phyloP scores from a whole-genome alignment of 2,888 invertebrate species.

The Euplagia quadripunctaria region DNA sequence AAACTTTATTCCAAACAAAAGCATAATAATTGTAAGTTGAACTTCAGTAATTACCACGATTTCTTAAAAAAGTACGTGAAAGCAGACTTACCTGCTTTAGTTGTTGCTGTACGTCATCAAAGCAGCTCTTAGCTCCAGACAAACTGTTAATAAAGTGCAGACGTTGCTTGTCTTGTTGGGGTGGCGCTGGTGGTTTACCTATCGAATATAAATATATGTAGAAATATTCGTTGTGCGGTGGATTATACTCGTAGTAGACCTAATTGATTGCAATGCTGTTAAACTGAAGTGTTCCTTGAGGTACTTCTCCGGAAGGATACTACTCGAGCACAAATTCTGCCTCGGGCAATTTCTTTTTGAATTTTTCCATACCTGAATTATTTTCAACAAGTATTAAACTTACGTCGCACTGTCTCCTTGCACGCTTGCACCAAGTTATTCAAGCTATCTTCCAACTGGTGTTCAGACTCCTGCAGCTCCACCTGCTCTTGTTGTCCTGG shows the following conservation, averaged over 20 bases:
- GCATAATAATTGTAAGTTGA: no score
- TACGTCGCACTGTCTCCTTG: not conserved
- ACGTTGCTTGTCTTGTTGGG: conserved; percentile 48
- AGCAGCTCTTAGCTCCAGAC: conserved; percentile 41
- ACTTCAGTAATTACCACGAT: no score
- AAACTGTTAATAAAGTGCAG: conserved; percentile 54
- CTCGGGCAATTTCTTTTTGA: no score
- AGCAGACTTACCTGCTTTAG: conserved; percentile 46
- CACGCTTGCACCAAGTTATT: conserved; percentile 4
- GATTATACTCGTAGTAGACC: not conserved
- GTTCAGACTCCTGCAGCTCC: not conserved
- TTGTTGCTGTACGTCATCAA: conserved; percentile 54
- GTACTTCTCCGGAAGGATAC: no score
- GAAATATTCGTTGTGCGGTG: no score
- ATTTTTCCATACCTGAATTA: no score
- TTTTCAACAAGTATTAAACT: not conserved
- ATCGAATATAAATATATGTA: conserved; percentile 19
- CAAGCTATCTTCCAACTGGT: conserved; percentile 36
- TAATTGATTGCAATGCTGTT: no score
- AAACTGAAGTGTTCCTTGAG: no score
- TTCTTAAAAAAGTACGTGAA: no score
- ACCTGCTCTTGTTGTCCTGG: conserved; percentile 24
- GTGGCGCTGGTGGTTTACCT: conserved; percentile 32
- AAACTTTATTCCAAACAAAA: not conserved
- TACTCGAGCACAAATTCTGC: no score